Base-by-base conservation (phyloP, 1,140 invertebrate species). In the Papilio xuthus region DNA sequence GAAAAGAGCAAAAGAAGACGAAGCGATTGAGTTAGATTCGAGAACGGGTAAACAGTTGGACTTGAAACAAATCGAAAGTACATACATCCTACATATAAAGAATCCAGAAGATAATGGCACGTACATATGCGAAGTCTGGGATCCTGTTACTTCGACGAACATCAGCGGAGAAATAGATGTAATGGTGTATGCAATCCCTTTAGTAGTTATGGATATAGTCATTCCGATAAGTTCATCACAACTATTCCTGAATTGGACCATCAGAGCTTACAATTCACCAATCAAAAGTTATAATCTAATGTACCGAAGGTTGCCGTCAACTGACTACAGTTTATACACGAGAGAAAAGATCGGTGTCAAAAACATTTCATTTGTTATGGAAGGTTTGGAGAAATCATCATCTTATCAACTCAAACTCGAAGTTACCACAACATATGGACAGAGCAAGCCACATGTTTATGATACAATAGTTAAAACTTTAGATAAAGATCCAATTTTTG, bases 171-270 rank as follows among this genome's bases (percentile, higher is more conserved):
- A 84, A 74, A 82, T 94, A 8, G 94, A 95, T 15, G 88, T 97
- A 1, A 94, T 96, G 78, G 95, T 97, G 1, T 94, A 96, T 84
- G 96, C 97, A 82, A 94, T 95, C 81, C 97, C 97, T 4, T 95
- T 96, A 86, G 94, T 97, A 0, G 95, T 94, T 73, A 95, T 97
- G 78, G 96, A 97, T 86, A 96, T 95, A 75, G 95, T 97, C 1
- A 97, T 97, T 89, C 95, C 96, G 0, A 96, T 98, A 8, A 97
- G 96, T 32, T 95, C 95, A 15, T 94, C 95, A 15, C 96, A 96
- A 89, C 96, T 98, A 69, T 98, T 95, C 88, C 85, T 98, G 0
- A 98, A 98, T 89, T 98, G 97, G 97, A 98, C 97, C 0, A 88
- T 97, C 0, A 95, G 96, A 75, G 95, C 97, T 79, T 97, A 97